phyloP scores from a whole-genome alignment of 2,113 vertebrate species.

The Tachysurus fulvidraco region DNA sequence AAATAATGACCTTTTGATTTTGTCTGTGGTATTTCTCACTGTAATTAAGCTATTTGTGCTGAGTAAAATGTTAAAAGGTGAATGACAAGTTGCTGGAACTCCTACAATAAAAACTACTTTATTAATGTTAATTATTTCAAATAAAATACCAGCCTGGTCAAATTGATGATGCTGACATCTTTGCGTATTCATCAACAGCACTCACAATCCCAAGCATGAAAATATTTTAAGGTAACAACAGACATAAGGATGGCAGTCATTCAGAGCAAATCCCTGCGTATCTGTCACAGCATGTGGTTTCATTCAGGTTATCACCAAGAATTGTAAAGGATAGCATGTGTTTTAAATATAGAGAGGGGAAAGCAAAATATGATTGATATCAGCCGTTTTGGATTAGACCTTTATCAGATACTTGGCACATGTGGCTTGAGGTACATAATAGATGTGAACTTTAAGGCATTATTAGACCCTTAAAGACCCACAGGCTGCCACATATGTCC shows the following conservation, averaged over 20 bases:
- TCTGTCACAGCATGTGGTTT: conserved; percentile 40
- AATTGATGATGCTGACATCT: neutral
- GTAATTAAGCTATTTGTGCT: neutral
- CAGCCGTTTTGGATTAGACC: conserved; percentile 36
- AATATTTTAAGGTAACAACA: conserved; percentile 2
- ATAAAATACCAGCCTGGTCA: neutral
- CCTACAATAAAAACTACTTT: neutral
- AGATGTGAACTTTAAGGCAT: conserved; percentile 35
- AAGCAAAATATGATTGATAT: conserved; percentile 50
- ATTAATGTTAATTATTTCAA: neutral
- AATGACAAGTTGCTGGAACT: neutral
- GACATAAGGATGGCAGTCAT: neutral
- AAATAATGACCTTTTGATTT: conserved; percentile 31
- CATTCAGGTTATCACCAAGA: conserved; percentile 44
- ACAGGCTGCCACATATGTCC: neutral
- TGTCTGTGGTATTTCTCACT: conserved; percentile 12
- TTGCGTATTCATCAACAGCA: neutral
- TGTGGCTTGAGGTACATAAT: conserved; percentile 14
- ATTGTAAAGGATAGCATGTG: conserved; percentile 37
- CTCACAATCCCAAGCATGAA: neutral
- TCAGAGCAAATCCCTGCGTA: neutral
- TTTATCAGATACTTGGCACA: conserved; percentile 32
- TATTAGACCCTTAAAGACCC: conserved; percentile 22
- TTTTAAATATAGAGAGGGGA: conserved; percentile 13
- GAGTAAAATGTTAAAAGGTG: conserved; percentile 7